Percentiles rank a stretch among this genome's conserved stretches.
These are phyloP conservation scores for Enteromius paludinosus DNA, from an alignment of 2,797 vertebrate species.

Conservation along the genomic window DNA sequence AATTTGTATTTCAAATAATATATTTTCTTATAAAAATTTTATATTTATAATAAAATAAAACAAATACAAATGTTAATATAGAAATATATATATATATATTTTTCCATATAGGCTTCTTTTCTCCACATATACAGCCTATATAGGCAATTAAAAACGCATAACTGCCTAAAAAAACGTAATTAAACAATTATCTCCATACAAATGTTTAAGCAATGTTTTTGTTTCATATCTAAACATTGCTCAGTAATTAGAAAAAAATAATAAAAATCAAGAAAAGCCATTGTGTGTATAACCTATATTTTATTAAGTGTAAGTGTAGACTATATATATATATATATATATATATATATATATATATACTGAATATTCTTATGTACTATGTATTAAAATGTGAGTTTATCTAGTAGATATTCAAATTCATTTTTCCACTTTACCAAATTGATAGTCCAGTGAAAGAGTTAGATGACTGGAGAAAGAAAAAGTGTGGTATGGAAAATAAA, in stretches of 20 bases:
- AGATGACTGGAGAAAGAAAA: background rate
- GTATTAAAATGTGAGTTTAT: conserved; percentile 22
- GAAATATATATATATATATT: background rate
- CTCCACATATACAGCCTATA: background rate
- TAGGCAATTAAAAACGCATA: background rate
- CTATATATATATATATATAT: background rate
- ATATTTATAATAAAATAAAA: no score
- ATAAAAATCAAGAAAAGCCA: background rate
- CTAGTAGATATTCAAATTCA: conserved; percentile 21
- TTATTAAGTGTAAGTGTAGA: background rate
- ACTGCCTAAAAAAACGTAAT: background rate
- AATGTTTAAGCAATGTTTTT: background rate
- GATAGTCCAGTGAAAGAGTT: background rate
- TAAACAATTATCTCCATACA: background rate
- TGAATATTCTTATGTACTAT: background rate
- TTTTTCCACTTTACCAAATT: background rate
- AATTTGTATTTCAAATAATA: background rate
- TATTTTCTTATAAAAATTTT: background rate
- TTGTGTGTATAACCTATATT: background rate
- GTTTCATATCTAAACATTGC: background rate
- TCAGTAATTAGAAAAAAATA: no score
- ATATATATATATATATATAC: background rate
- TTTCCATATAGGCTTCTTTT: background rate
- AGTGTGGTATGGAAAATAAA: background rate
- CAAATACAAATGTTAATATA: background rate